These are phyloP conservation scores for Nothura maculosa DNA, from an alignment of 2,797 vertebrate genomes.

Conservation along the genomic window DNA sequence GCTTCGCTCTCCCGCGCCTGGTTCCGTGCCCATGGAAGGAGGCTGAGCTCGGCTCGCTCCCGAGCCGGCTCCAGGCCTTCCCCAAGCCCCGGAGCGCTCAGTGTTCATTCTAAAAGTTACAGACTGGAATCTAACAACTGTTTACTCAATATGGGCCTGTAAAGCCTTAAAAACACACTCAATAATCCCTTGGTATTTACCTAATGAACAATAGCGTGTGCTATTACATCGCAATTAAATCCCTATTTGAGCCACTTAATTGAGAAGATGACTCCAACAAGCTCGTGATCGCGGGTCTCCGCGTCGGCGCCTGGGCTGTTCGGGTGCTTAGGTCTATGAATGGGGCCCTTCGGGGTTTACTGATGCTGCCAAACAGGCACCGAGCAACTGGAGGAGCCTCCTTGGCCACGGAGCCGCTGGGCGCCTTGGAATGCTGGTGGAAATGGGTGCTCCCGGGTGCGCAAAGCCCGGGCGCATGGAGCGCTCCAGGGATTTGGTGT, in stretches of 20 bases:
- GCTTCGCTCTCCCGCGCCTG: background rate
- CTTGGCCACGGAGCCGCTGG: no score
- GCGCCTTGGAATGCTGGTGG: background rate
- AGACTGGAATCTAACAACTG: conserved; percentile 76
- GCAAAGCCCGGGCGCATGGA: no score
- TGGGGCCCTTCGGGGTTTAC: no score
- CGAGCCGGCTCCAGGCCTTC: background rate
- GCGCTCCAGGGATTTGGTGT: no score
- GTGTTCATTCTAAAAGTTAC: conserved; percentile 47
- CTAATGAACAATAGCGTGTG: conserved; percentile 75
- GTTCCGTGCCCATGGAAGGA: background rate
- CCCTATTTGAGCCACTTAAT: conserved; percentile 82
- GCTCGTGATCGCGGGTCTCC: conserved; percentile 18
- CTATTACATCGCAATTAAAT: conserved; percentile 83
- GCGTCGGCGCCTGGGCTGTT: no score
- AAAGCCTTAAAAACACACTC: conserved; percentile 79
- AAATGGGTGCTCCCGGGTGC: no score
- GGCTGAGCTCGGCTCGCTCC: background rate
- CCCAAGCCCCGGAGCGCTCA: conserved; percentile 3
- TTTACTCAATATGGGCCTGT: conserved; percentile 70
- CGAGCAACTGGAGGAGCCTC: no score
- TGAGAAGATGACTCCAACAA: conserved; percentile 79
- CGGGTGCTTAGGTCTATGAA: no score
- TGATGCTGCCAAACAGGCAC: no score
- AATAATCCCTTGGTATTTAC: conserved; percentile 82